Evolutionary conservation across 1,140 invertebrate genomes (phyloP), one percentile per base, ranked within the genome.

Genomic region (Drosophila melanogaster): DNA sequence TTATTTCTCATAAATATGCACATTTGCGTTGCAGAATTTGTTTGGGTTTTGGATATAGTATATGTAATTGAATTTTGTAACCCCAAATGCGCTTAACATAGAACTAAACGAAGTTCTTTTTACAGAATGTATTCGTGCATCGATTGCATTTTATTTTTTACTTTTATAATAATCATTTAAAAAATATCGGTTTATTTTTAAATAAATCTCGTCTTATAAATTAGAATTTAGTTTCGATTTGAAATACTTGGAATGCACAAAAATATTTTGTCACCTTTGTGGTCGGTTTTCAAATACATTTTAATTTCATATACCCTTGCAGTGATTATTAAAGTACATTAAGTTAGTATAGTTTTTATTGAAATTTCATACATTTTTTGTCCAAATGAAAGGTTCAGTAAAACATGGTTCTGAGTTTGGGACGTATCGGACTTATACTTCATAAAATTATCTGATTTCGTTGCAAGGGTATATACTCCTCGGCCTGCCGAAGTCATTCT

Each of bases 231-330:
- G 44, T 35, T 60, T 56, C 54, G 44, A 70, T 61, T 54, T 84
- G 61, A 89, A 89, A 89, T 89, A 89, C 79, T 80, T 89, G 84
- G 84, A 89, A 89, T 89, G 84, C 84, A 74, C 67, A 87, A 77
- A 89, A 73, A 84, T 80, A 89, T 62, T 79, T 89, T 86, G 46
- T 61, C 59, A 58, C 67, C 72, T 59, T 61, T 59, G 55, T 64
- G 54, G 59, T 56, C 37, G 66, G 46, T 46, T 69, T 64, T 74
- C 71, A 54, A 84, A 84, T 80, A 71, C 67, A 57, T 60, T 62
- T 44, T 65, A 30, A 30, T 30, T 30, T 10, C 19, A 24, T 73
- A 43, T 44, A 44, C 17, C 41, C 41, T 44, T 44, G 17, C 41
- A 44, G 10, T 4, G 10, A 2, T 15, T 44, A 19, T 44, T 38